Conservation (phyloP, 2,888 invertebrate genomes). For the Hypsopygia costalis region DNA sequence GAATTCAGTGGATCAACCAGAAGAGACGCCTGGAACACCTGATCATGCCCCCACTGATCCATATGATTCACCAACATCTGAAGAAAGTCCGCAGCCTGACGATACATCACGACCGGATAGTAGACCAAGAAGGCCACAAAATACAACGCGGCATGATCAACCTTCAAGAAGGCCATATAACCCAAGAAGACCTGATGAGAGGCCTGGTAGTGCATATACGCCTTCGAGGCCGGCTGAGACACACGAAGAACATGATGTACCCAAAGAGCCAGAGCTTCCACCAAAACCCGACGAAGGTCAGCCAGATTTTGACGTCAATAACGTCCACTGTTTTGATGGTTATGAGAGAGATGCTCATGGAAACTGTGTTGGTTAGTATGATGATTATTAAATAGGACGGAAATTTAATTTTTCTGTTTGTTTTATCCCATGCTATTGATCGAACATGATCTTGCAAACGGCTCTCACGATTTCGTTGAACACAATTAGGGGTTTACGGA, state of each 20-base stretch:
- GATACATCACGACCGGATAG: slow-evolving; percentile 17
- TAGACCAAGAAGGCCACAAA: slow-evolving; percentile 22
- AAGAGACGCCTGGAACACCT: slow-evolving; percentile 21
- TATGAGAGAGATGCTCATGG: slow-evolving; percentile 76
- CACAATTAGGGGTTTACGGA: too few species aligned
- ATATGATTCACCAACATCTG: too few species aligned
- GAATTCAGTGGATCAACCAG: too few species aligned
- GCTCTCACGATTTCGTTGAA: too few species aligned
- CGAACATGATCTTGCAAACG: too few species aligned
- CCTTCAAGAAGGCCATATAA: background rate
- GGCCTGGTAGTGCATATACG: background rate
- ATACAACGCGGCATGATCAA: slow-evolving; percentile 12
- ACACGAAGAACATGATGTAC: slow-evolving; percentile 16
- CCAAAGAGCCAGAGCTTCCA: slow-evolving; percentile 5
- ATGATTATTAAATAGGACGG: too few species aligned
- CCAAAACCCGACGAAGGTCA: slow-evolving; percentile 19
- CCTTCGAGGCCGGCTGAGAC: background rate
- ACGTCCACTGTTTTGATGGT: slow-evolving; percentile 70
- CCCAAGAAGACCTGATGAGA: slow-evolving; percentile 26
- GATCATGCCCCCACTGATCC: too few species aligned
- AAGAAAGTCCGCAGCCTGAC: slow-evolving; percentile 11
- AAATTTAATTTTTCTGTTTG: too few species aligned
- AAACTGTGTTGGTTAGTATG: slow-evolving; percentile 78
- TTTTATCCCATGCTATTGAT: too few species aligned
- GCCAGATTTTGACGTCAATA: slow-evolving; percentile 45